Evolutionary conservation across 1,140 invertebrate species (phyloP), one percentile per base, ranked within the genome.

Genomic region (Cryptotermes secundus): DNA sequence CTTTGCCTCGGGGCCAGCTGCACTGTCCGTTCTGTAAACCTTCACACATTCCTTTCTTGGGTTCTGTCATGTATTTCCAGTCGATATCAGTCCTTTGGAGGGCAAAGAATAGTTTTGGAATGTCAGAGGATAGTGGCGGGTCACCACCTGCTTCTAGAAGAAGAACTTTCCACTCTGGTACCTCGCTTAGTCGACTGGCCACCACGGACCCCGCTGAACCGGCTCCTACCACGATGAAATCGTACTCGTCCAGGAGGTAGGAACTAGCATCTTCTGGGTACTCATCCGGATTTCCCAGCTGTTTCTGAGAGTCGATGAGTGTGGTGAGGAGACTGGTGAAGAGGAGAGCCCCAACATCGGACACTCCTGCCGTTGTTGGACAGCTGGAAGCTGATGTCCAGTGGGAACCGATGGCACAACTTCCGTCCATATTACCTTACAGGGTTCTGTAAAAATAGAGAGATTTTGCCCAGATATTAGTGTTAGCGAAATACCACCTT

Each of bases 81-180:
- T 93, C 92, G 24, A 87, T 83, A 34, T 87, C 35, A n/a, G 87
- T 89, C 82, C 87, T 84, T 82, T 86, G 85, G 1, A 87, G 86
- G 22, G 86, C 85, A n/a, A n/a, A n/a, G n/a, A n/a, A n/a, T 22
- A 87, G 79, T 3, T 53, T 85, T 0, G 88, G 88, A 34, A 89
- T 85, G 88, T 96, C 95, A 0, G 95, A 94, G 0, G 95, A 95
- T 0, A 95, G 96, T 0, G 96, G 95, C 87, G 96, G 95, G 87
- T 96, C 95, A 79, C 90, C 90, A 89, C 95, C 95, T 84, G 96
- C 96, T 92, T 97, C 97, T 42, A 98, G 88, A 24, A 97, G 89
- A 80, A 97, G 89, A 3, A 97, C 95, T 82, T 93, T 94, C 93
- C 95, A 95, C 86, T 95, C 91, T 0, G 72, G 72, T 22, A 86